A percentile compares a stretch with the other conserved stretches of the same genome.
phyloP scores from a whole-genome alignment of 2,888 invertebrate species.

The Drosophila buzzatii region DNA sequence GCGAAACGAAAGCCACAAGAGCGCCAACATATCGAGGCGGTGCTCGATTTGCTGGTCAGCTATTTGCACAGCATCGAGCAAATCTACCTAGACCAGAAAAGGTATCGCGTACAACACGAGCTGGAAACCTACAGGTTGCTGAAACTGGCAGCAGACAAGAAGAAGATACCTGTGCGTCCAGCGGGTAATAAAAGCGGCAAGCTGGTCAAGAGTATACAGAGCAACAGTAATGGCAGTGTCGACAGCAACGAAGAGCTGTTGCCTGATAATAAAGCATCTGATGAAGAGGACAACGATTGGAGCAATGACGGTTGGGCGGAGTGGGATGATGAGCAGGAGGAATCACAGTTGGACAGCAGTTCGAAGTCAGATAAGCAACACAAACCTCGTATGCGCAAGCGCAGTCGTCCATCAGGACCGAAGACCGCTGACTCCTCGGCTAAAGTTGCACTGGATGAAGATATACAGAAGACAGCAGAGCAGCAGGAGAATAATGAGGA shows the following conservation, averaged over 20 bases:
- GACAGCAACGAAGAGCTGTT: slow-evolving; percentile 14
- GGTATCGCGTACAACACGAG: slow-evolving; percentile 93
- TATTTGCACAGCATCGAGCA: slow-evolving; percentile 95
- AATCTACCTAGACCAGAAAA: slow-evolving; percentile 95
- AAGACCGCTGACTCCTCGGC: slow-evolving; percentile 60
- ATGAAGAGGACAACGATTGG: slow-evolving; percentile 58
- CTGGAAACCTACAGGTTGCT: slow-evolving; percentile 93
- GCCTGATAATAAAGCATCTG: slow-evolving; percentile 3
- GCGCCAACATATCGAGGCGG: slow-evolving; percentile 91
- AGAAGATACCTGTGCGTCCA: slow-evolving; percentile 82
- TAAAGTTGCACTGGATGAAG: slow-evolving; percentile 83
- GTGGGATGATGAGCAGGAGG: slow-evolving; percentile 52
- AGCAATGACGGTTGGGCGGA: slow-evolving; percentile 63
- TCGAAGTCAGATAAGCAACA: slow-evolving; percentile 26
- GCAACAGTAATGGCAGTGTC: slow-evolving; percentile 59
- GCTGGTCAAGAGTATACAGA: slow-evolving; percentile 30
- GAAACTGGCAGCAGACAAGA: slow-evolving; percentile 87
- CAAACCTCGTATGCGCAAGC: slow-evolving; percentile 56
- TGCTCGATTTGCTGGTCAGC: slow-evolving; percentile 90
- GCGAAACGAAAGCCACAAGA: slow-evolving; percentile 88
- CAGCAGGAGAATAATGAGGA: slow-evolving; percentile 78
- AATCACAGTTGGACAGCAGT: slow-evolving; percentile 6
- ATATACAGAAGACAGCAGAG: slow-evolving; percentile 81
- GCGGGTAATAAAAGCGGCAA: slow-evolving; percentile 66
- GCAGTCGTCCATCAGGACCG: slow-evolving; percentile 33